Evolutionary conservation across 2,113 vertebrate genomes (phyloP), one percentile per base, ranked within the genome.

Genomic region (Trichomycterus rosablanca): DNA sequence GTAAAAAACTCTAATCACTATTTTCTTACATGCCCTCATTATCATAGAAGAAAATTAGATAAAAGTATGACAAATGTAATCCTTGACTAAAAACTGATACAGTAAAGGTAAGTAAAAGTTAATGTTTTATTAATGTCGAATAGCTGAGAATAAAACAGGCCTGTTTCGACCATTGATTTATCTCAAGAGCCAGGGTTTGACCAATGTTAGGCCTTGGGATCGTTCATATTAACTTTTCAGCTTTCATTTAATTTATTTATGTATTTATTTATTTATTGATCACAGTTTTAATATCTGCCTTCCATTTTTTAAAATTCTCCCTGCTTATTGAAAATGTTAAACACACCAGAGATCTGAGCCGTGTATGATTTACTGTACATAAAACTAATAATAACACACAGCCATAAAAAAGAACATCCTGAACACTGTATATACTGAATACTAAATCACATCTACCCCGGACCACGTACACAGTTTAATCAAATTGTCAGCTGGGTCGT

Each of bases 381-480:
- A 14, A 34, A 14, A 44, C n/a, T n/a, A 14, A 44, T n/a, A 62
- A 52, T 34, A 32, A 23, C 46, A 43, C 37, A 3, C 22, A 11
- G 20, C 34, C 10, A 14, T 16, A 26, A 23, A 23, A 10, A 15
- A 32, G 30, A 24, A 28, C 34, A 39, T 28, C 14, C 28, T 20
- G 55, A 19, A 9, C 42, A 42, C 30, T 78, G 81, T 77, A n/a
- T n/a, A n/a, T n/a, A n/a, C n/a, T n/a, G n/a, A n/a, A n/a, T n/a
- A n/a, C n/a, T 80, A 75, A 78, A 78, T 77, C 78, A 79, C 72
- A 74, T 86, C 81, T 79, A 75, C 82, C 81, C 82, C 78, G n/a
- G n/a, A 74, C 78, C 78, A 76, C 80, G 81, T 80, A 43, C 78
- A 77, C 76, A 80, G 80, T 83, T 84, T 85, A 84, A 86, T 85